phyloP scores from a whole-genome alignment of 2,888 invertebrate species.

The Acronicta psi region DNA sequence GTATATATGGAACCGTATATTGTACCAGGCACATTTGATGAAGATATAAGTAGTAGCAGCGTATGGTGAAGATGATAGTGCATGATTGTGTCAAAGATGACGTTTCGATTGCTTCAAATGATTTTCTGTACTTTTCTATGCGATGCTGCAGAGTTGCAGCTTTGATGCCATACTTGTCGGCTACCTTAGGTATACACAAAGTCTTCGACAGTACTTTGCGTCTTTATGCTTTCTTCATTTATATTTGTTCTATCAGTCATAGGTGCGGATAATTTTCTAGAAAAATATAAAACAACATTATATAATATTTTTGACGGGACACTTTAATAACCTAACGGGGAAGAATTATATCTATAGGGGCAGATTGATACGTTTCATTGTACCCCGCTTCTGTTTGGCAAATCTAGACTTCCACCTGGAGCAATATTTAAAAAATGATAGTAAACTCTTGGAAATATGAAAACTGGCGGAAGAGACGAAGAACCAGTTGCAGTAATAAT shows the following conservation, averaged over 20 bases:
- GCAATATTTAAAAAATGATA: too few relatives aligned
- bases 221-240: slow-evolving; percentile 43
- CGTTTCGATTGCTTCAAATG: too few relatives aligned
- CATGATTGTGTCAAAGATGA: slow-evolving; percentile 25
- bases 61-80: slow-evolving; percentile 29
- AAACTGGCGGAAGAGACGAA: too few relatives aligned
- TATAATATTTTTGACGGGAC: slow-evolving; percentile 13
- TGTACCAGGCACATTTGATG: too few relatives aligned
- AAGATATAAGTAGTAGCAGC: slow-evolving; percentile 32
- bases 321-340: slow-evolving; percentile 38
- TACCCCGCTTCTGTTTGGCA: slow-evolving; percentile 13
- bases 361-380: slow-evolving; percentile 43
- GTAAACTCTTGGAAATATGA: too few relatives aligned
- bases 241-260: slow-evolving; percentile 43
- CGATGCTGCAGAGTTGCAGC: too few relatives aligned
- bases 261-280: slow-evolving; percentile 1
- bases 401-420: too few relatives aligned
- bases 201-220: slow-evolving; percentile 36
- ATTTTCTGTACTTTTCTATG: too few relatives aligned
- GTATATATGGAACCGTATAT: slow-evolving; percentile 34
- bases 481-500: too few relatives aligned
- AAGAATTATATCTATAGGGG: slow-evolving; percentile 40
- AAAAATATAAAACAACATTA: too few relatives aligned
- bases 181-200: too few relatives aligned
- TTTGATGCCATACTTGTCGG: too few relatives aligned